Percentiles rank a stretch among this genome's conserved stretches.
Evolutionary conservation across 2,797 vertebrate species (phyloP).

Genomic region (Schizopygopsis pylzovi): DNA sequence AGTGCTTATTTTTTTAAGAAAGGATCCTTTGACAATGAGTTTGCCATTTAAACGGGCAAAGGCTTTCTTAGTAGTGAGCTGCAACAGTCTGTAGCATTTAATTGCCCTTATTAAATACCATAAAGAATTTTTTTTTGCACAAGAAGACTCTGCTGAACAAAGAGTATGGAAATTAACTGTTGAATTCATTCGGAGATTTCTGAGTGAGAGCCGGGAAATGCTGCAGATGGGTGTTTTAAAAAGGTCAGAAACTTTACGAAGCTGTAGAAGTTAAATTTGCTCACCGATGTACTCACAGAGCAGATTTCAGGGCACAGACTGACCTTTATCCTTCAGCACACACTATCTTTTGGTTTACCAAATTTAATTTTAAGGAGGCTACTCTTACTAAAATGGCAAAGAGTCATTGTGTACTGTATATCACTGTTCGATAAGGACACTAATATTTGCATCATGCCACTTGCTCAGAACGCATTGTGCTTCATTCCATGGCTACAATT

Average conservation of each 20-base stretch:
- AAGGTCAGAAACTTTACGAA: constrained; percentile 34
- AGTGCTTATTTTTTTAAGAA: constrained; percentile 1
- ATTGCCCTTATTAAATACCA: neutral
- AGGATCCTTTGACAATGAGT: neutral
- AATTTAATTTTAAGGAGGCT: constrained; percentile 21
- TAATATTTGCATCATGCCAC: constrained; percentile 12
- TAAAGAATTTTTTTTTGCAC: neutral
- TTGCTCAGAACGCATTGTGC: neutral
- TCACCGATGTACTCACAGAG: constrained; percentile 17
- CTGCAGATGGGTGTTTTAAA: constrained; percentile 21
- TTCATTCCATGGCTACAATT: neutral
- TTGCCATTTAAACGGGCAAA: neutral
- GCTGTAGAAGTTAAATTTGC: constrained; percentile 21
- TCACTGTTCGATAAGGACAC: neutral
- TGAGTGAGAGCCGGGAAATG: constrained; percentile 14
- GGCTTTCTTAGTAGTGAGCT: neutral
- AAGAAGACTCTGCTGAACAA: constrained; percentile 25
- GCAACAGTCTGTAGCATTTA: constrained; percentile 12
- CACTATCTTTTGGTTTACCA: neutral
- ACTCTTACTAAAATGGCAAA: neutral
- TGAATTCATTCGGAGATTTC: constrained; percentile 13
- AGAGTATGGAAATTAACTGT: constrained; percentile 28
- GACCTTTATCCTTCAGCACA: constrained; percentile 22
- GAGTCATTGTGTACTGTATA: constrained; percentile 7
- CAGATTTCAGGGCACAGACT: constrained; percentile 10